Evolutionary conservation across 2,888 invertebrate species (phyloP), one percentile per base, ranked within the genome.

Genomic region (Zygaena filipendulae): DNA sequence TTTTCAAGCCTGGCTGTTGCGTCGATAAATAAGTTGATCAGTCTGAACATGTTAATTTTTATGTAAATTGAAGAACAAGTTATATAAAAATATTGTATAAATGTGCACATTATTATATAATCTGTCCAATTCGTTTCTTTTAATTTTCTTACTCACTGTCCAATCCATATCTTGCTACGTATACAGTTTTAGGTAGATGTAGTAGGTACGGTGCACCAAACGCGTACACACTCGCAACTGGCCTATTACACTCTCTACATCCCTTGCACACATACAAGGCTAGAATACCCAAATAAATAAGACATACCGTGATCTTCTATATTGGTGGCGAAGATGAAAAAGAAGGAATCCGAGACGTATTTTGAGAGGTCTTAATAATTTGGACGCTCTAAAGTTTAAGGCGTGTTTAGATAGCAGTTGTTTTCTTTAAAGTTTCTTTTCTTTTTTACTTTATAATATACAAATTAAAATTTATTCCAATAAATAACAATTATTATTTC

Each of bases 231-330:
- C 39, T 39, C 33, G 42, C 33, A 47, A 32, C 40, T 40, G 43
- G 60, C 58, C 59, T 59, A 52, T 53, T 42, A 39, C 41, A 49
- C 43, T 33, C 42, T 39, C 46, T 6, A 48, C 50, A 48, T 47
- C 50, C 51, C 22, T 16, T 16, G 16, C 28, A 53, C 56, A 35
- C 61, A 57, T 54, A 62, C 55, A 53, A 36, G 29, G 22, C 40
- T 29, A 33, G n/a, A 20, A 6, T 25, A 37, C 41, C 57, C 55
- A 58, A 23, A 30, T 35, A 36, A 49, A n/a, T 7, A 28, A 35
- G 58, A 50, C 23, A 55, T 38, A 2, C 51, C 43, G 25, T 36
- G 29, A 25, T 39, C 34, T 46, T 40, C 25, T 27, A 30, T 18
- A 11, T 16, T 13, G 29, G 21, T 33, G 29, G 21, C 30, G 26